phyloP scores from a whole-genome alignment of 2,888 invertebrate genomes.

The Chouioia cunea region DNA sequence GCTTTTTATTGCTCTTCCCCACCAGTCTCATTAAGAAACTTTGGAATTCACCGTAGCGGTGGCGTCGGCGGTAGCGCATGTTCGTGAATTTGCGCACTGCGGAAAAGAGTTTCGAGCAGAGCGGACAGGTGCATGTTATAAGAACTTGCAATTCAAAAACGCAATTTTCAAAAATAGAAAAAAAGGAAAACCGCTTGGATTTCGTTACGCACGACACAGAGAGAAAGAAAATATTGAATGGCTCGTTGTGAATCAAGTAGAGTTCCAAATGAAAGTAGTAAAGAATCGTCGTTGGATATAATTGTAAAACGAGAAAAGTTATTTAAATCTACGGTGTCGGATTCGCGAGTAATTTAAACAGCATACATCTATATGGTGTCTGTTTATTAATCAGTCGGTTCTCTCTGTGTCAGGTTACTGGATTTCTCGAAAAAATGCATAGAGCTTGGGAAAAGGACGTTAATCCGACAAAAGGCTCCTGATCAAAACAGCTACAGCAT shows the following conservation, averaged over 20 bases:
- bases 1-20: slow-evolving; percentile 29
- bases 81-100: slow-evolving; percentile 26
- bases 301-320: slow-evolving; percentile 32
- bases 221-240: slow-evolving; percentile 20
- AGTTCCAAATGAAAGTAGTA: slow-evolving; percentile 28
- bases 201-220: too few species aligned
- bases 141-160: too few species aligned
- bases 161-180: background rate
- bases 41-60: slow-evolving; percentile 18
- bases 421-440: too few species aligned
- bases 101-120: slow-evolving; percentile 17
- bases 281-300: slow-evolving; percentile 16
- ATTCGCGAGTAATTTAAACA: too few species aligned
- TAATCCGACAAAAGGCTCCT: too few species aligned
- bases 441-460: too few species aligned
- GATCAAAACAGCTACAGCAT: too few species aligned
- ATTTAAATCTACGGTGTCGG: background rate
- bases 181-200: too few species aligned
- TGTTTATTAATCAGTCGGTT: too few species aligned
- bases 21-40: slow-evolving; percentile 43
- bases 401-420: too few species aligned
- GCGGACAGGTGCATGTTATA: slow-evolving; percentile 7
- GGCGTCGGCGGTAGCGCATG: background rate
- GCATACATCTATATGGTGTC: too few species aligned
- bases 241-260: slow-evolving; percentile 33